Evolutionary conservation across 2,113 vertebrate species (phyloP).

Genomic region (Numida meleagris): DNA sequence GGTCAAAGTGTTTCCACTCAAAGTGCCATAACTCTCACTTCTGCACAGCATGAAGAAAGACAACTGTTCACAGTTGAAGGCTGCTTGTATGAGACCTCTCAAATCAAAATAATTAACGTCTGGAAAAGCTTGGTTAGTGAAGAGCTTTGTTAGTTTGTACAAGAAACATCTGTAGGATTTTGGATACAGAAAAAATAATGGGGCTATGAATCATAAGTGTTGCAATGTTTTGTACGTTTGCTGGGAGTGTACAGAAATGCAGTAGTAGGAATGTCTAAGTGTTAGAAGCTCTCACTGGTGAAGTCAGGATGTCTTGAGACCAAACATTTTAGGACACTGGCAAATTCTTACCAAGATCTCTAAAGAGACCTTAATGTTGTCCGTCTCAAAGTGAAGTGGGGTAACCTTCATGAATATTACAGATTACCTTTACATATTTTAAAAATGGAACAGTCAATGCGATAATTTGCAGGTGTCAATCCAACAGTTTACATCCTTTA

Average conservation of each 20-base stretch:
- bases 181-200: not conserved
- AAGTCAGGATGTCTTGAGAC: conserved; percentile 34
- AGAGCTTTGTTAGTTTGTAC: conserved; percentile 2
- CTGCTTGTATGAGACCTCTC: not conserved
- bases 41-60: conserved; percentile 9
- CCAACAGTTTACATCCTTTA: not conserved
- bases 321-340: not conserved
- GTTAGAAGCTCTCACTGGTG: not conserved
- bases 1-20: not conserved
- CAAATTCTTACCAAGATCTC: not conserved
- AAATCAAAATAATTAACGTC: conserved; percentile 34
- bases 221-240: not conserved
- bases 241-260: not conserved
- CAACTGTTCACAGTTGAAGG: not conserved
- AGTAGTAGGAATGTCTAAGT: not conserved
- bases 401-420: not conserved
- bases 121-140: not conserved
- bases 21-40: conserved; percentile 9
- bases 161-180: conserved; percentile 15
- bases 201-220: not conserved
- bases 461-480: not conserved
- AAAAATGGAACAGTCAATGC: not conserved
- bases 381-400: not conserved
- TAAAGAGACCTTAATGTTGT: not conserved
- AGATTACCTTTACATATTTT: not conserved